A percentile compares a stretch with the other conserved stretches of the same genome.
These are phyloP conservation scores for Apamea monoglypha DNA, from an alignment of 2,888 invertebrate species.

Conservation along the genomic window DNA sequence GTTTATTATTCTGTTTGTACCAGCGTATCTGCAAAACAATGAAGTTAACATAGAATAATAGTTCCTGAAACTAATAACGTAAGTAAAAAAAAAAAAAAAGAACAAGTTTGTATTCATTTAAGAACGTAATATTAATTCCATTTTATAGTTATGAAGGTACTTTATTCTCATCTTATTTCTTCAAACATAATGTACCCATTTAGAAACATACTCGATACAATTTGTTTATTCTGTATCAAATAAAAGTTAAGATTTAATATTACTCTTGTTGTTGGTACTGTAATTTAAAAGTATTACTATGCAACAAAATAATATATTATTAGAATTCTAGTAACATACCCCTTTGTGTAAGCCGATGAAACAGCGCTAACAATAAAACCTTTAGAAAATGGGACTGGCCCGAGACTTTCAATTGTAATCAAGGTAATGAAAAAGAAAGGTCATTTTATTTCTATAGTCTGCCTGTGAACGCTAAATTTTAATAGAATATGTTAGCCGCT, in stretches of 20 bases:
- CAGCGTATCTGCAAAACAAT: not conserved
- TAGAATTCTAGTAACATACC: conserved; percentile 30
- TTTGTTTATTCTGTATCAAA: conserved; percentile 20
- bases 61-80: not conserved
- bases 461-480: conserved; percentile 30
- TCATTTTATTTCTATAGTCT: conserved; percentile 50
- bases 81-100: too few species aligned
- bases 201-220: not conserved
- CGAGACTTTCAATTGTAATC: conserved; percentile 57
- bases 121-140: not conserved
- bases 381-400: conserved; percentile 49
- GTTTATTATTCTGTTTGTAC: conserved; percentile 34
- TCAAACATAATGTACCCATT: not conserved
- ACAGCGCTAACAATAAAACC: conserved; percentile 42
- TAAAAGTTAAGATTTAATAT: conserved; percentile 26
- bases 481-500: conserved; percentile 45
- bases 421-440: conserved; percentile 51
- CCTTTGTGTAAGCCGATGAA: conserved; percentile 42
- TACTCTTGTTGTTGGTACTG: conserved; percentile 12
- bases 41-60: not conserved
- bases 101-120: not conserved
- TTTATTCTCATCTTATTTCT: not conserved
- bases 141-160: not conserved
- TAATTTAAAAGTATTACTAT: conserved; percentile 38
- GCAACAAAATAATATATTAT: conserved; percentile 28